Evolutionary conservation across 2,113 vertebrate species (phyloP), one percentile per base, ranked within the genome.

Genomic region (Symphodus melops): DNA sequence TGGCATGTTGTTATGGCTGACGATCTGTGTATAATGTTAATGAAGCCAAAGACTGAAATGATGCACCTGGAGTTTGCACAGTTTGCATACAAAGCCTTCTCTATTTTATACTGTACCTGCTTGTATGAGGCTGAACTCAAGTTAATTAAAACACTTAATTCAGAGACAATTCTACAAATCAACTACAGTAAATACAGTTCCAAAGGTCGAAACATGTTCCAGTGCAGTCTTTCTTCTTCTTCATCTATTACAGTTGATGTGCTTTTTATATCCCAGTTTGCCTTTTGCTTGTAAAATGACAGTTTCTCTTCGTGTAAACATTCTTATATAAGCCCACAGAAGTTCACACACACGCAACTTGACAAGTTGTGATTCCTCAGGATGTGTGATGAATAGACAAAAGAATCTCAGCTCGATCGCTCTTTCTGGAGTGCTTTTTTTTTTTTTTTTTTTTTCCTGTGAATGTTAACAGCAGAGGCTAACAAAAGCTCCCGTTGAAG

Each of bases 401-500:
- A 72, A 67, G 44, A 73, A 51, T 67, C 52, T 62, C 28, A 48
- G 64, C 74, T 75, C 60, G 66, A 53, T 82, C 75, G 60, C 63
- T 84, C 74, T 75, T 81, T 81, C 55, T 33, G 58, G 77, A 75
- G 78, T 76, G 73, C 63, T 77, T 75, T 77, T 56, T 5, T 5
- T 5, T 5, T 5, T 5, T 5, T 5, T 5, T n/a, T n/a, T n/a
- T n/a, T 23, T 61, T 52, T 55, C 37, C 57, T 17, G 54, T 71
- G 72, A 84, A 81, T 42, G 58, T 77, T 52, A 63, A 82, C 86
- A 76, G 46, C 44, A 19, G 23, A 65, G 52, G 37, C 52, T n/a
- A 42, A 90, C 77, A 92, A 89, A 90, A 81, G 79, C 75, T 73
- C 62, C 81, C 67, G 70, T 56, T 66, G 75, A 82, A 71, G 48